Conservation (phyloP, 1,140 invertebrate genomes). For the Acromyrmex heyeri region DNA sequence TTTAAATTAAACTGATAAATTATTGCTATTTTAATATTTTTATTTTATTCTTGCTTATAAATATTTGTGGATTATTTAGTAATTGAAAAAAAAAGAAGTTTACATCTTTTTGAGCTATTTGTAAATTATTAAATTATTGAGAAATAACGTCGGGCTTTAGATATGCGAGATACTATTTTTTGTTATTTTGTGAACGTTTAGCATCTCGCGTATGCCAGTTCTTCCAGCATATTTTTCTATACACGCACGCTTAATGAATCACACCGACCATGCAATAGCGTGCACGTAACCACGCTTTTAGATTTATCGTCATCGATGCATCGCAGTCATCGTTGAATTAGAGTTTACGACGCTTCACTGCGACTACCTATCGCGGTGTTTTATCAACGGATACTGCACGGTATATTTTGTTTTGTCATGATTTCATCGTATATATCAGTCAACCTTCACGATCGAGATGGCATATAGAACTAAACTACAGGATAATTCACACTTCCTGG, state of each 20-base stretch:
- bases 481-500: background rate
- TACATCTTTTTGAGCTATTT: background rate
- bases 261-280: conserved; percentile 1
- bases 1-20: conserved; percentile 18
- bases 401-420: background rate
- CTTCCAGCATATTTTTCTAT: background rate
- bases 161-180: background rate
- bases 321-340: conserved; percentile 30
- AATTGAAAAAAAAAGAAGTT: conserved; percentile 3
- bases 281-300: conserved; percentile 23
- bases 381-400: background rate
- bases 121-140: background rate
- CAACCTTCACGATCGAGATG: background rate
- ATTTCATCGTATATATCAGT: conserved; percentile 1
- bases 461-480: background rate
- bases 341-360: background rate
- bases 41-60: background rate
- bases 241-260: background rate
- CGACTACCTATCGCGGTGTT: background rate
- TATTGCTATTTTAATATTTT: background rate
- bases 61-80: conserved; percentile 7
- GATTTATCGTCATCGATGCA: conserved; percentile 27
- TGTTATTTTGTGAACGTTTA: background rate
- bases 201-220: background rate
- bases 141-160: background rate